Evolutionary conservation across 2,888 invertebrate species (phyloP), one percentile per base, ranked within the genome.

Genomic region (Cephus sareptanus): DNA sequence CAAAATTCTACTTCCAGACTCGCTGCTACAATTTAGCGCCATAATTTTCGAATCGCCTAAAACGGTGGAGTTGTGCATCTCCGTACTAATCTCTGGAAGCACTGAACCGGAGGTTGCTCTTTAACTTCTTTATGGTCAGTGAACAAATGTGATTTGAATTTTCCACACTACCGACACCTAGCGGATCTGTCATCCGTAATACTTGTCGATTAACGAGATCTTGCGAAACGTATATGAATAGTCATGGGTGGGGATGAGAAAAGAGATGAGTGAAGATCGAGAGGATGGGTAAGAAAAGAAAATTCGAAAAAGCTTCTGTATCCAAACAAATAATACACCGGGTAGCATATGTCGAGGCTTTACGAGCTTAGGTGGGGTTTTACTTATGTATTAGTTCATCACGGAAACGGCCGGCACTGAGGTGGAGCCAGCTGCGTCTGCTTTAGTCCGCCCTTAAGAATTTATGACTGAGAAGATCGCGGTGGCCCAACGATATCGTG

Each of bases 331-430:
- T 56, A 23, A 23, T 23, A 74, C 30, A 40, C 77, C 13, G 71
- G 75, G 79, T 77, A 79, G 77, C 79, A 40, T 77, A 69, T 80
- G 76, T 79, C 75, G 79, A 37, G 80, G 79, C 77, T 86, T 87
- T 86, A 87, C 87, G 86, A 85, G 83, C 81, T 82, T 79, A 75
- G 77, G 78, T 80, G 80, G 70, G 82, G 77, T 84, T 87, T 88
- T 87, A 89, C 82, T 89, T 89, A 89, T 89, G 88, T 87, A 89
- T 89, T 86, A 86, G 85, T 89, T 89, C 86, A 89, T 88, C 88
- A 89, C 81, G 75, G 81, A 82, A 88, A 88, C 87, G 84, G 83
- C 82, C 85, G 82, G 85, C 81, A 80, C 82, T 81, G 78, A 79
- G 81, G 82, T 79, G 79, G 76, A 82, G 79, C 86, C 88, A 89